Evolutionary conservation across 2,797 vertebrate species (phyloP), one percentile per base, ranked within the genome.

Genomic region (Poliocrania exsul): DNA sequence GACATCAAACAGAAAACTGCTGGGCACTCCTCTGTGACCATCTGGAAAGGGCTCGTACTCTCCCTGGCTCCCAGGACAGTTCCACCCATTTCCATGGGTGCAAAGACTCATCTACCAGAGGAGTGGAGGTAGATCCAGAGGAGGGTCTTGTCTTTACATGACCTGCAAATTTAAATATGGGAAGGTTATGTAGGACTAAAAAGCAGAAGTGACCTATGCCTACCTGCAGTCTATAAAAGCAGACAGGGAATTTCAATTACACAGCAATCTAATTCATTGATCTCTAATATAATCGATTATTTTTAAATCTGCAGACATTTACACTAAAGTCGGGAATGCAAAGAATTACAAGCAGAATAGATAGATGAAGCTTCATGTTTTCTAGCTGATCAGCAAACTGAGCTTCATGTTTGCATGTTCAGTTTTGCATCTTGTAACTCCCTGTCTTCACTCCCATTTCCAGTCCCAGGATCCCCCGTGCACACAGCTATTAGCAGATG

Each of bases 401-500:
- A 90, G n/a, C 24, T 83, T 64, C 62, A 29, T 38, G 14, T 64
- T 62, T 73, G 21, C n/a, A 57, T 3, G 2, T 37, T 46, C 40
- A 38, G 21, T 72, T 92, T 88, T 91, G 70, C 73, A 75, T 35
- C 37, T 6, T 88, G 53, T 35, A 90, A 91, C 54, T 23, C 57
- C 46, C 24, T 81, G n/a, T 51, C 54, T 58, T 83, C 73, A 19
- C 31, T 93, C 81, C 73, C 44, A 24, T 77, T 86, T 90, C 57
- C 87, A 80, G 73, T 35, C 70, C 70, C 0, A 0, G 23, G 73
- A 73, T 94, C 86, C 89, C 80, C 64, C 4, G 1, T 91, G 92
- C 85, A 81, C 80, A 73, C 70, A 96, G 78, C 80, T 94, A 90
- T 86, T 94, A 95, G 85, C 86, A 92, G 89, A 86, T 86, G 85